These are phyloP conservation scores for Leptothorax acervorum DNA, from an alignment of 2,888 invertebrate species.

Conservation along the genomic window DNA sequence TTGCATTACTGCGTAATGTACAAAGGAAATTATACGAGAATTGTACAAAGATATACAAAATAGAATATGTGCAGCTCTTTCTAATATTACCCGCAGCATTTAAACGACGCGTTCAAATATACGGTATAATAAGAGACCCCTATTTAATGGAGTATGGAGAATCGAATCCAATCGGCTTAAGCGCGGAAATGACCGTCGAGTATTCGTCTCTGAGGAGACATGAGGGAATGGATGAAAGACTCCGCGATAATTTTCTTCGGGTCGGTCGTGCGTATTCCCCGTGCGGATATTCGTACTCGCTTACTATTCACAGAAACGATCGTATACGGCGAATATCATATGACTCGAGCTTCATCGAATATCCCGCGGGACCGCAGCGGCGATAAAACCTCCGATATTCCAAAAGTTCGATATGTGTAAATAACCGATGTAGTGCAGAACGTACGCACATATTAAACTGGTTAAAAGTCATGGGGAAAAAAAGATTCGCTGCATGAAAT, in stretches of 20 bases:
- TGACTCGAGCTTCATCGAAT: slow-evolving; percentile 53
- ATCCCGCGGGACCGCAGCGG: slow-evolving; percentile 14
- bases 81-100: slow-evolving; percentile 9
- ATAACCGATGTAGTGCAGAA: slow-evolving; percentile 30
- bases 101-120: not conserved
- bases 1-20: not conserved
- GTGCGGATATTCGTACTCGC: slow-evolving; percentile 32
- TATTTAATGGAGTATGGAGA: not conserved
- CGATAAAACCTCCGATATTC: slow-evolving; percentile 37
- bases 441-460: not conserved
- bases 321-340: slow-evolving; percentile 48
- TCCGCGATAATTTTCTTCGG: slow-evolving; percentile 51
- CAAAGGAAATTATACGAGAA: not conserved
- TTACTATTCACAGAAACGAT: slow-evolving; percentile 42
- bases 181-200: slow-evolving; percentile 22
- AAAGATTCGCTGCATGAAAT: slow-evolving; percentile 2
- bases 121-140: not conserved
- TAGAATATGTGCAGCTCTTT: not conserved
- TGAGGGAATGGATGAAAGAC: slow-evolving; percentile 45
- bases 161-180: slow-evolving; percentile 27
- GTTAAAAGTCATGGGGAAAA: slow-evolving; percentile 12
- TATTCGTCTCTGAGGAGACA: slow-evolving; percentile 46
- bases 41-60: not conserved
- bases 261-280: slow-evolving; percentile 34
- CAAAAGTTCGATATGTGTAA: slow-evolving; percentile 30